phyloP scores from a whole-genome alignment of 2,797 vertebrate genomes.

The Columba guinea region DNA sequence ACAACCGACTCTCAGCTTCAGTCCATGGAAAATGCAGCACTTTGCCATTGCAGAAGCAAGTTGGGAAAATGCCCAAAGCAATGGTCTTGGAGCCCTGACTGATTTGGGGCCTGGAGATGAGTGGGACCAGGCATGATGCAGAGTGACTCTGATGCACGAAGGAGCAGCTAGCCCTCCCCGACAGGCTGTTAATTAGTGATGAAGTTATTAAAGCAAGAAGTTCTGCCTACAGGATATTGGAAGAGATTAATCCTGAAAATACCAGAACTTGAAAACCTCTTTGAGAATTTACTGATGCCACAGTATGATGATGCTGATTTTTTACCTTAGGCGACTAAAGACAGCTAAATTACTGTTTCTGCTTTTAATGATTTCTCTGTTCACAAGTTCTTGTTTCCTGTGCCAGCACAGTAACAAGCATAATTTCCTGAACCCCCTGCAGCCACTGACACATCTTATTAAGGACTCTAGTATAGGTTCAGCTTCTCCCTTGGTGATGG shows the following conservation, averaged over 20 bases:
- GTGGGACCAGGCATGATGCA: background rate
- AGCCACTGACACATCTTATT: background rate
- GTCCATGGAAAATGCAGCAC: accelerated
- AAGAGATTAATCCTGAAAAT: background rate
- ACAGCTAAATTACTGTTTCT: background rate
- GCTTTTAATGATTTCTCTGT: background rate
- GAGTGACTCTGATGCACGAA: background rate
- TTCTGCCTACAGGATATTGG: background rate
- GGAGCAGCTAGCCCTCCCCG: background rate
- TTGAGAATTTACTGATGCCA: background rate
- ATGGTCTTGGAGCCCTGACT: background rate
- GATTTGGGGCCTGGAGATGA: background rate
- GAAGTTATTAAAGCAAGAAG: background rate
- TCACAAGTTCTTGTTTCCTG: accelerated
- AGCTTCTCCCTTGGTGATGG: background rate
- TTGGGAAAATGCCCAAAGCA: background rate
- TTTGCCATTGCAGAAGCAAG: background rate
- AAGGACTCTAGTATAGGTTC: background rate
- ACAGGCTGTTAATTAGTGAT: background rate
- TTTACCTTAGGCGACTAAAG: background rate
- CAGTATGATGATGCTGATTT: background rate
- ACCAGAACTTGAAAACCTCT: background rate
- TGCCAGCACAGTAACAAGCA: background rate
- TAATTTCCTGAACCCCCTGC: background rate
- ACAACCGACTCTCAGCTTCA: background rate